Evolutionary conservation across 2,797 vertebrate genomes (phyloP), one percentile per base, ranked within the genome.

Genomic region (Oreochromis grahami): DNA sequence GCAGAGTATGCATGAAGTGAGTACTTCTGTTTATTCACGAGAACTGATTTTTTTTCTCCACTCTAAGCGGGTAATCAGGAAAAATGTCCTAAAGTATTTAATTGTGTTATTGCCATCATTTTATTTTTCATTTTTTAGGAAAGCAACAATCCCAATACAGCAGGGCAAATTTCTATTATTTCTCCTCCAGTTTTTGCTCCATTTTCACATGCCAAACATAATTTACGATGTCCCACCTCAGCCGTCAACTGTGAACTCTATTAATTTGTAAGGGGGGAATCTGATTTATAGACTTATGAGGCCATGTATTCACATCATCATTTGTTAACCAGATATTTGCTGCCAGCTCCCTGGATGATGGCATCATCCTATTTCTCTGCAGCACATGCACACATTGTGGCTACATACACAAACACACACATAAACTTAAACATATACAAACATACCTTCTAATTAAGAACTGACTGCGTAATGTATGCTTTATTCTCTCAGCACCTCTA

Each of bases 271-370:
- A 78, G 76, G 85, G 77, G 86, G 78, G 26, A 38, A 86, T 89
- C 88, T 94, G 91, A 95, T 96, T 95, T 94, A 95, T 93, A 82
- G 91, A 84, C 90, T 86, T 91, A 90, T 91, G 92, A 91, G 83
- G 65, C 91, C 80, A 82, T 94, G 89, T 90, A 87, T 92, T 89
- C 92, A 92, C 93, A 94, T 95, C 88, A 92, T 94, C 90, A 95
- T 96, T 94, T 94, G 91, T 95, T 92, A 87, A 87, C 85, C 84
- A 87, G 91, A 93, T 95, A 94, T 95, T 94, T 93, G 91, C 93
- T 94, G 91, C 89, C 94, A 94, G 74, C 90, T 91, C 86, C 82
- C 83, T 80, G 84, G 90, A 88, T 93, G 93, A 94, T 92, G 89
- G 81, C 86, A 88, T 91, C 87, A 41, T 88, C 86, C 85, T 82